Conservation (phyloP, 2,797 vertebrate species). For the Gallinago stenura region DNA sequence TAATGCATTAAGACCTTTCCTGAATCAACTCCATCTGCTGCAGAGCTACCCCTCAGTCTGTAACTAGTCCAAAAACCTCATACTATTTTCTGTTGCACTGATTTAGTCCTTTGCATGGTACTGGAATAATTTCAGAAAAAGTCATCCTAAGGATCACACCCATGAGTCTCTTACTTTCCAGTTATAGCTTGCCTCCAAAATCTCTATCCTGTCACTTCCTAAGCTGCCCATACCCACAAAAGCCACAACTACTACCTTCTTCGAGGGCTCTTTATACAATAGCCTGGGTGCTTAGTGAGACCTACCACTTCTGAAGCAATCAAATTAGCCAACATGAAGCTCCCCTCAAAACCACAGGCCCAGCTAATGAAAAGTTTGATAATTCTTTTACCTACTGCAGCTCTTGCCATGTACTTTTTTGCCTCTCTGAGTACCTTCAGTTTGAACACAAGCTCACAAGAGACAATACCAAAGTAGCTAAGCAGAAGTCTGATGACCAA, state of each 20-base stretch:
- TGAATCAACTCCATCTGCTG: neutral
- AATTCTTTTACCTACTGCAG: neutral
- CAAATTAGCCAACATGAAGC: neutral
- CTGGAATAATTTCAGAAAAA: neutral
- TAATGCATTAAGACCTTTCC: neutral
- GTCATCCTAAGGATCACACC: neutral
- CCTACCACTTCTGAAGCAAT: neutral
- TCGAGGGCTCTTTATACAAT: neutral
- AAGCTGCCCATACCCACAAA: neutral
- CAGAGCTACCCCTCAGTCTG: neutral
- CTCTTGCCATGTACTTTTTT: neutral
- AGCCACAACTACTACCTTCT: neutral
- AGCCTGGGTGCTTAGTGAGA: neutral
- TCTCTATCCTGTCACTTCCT: neutral
- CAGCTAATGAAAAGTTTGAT: neutral
- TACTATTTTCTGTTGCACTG: neutral
- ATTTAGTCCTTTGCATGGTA: neutral
- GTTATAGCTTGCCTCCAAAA: neutral
- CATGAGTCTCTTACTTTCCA: neutral
- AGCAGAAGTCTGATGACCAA: neutral
- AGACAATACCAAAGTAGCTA: neutral
- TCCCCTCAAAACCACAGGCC: fast-evolving
- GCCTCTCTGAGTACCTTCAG: neutral
- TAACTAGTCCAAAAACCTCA: neutral
- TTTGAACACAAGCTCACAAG: neutral